Base-by-base conservation (phyloP, 2,888 invertebrate species). In the Dolichomitus sp. region DNA sequence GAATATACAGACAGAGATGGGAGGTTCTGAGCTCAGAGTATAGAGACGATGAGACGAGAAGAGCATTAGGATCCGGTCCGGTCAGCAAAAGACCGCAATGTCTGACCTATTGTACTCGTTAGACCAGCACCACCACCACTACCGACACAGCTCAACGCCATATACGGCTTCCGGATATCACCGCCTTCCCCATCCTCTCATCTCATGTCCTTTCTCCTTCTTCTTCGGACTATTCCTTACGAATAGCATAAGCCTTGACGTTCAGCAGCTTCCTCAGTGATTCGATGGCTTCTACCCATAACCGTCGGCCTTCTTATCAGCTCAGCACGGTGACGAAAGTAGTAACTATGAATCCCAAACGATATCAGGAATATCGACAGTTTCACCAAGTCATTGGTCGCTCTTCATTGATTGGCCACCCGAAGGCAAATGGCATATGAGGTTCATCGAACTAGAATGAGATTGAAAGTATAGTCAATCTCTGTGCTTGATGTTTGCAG, bases 71-170 rank as follows among this genome's bases (percentile, higher is more conserved):
- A 69, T 69, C 37, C 52, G 69, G 88, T 83, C 84, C 86, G 87
- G 90, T 89, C 89, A 89, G 89, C 90, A 87, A 89, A 90, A 90
- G 88, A 89, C 90, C 87, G 90, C 87, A 88, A 88, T 89, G 87
- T 87, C 89, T 90, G 88, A 90, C 88, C 90, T 88, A 89, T 89
- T 89, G 90, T 90, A 87, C 89, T 90, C 90, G 90, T 89, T 90
- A 90, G 87, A 85, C 84, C 61, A n/a, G 59, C 23, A 84, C 4
- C 48, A 78, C 19, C 50, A 40, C 40, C 30, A 50, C 48, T 45
- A 65, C 3, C 33, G 33, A 37, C 45, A 17, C 27, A 9, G 69
- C 63, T 63, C 74, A 52, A 70, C 79, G 66, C 75, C 84, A 87
- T 86, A 87, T 86, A 89, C 83, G 87, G 85, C 86, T 72, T 82